Evolutionary conservation across 37 sponge, comb jelly and placozoan genomes (phyloP).

Genomic region (Haliclona indistincta): DNA sequence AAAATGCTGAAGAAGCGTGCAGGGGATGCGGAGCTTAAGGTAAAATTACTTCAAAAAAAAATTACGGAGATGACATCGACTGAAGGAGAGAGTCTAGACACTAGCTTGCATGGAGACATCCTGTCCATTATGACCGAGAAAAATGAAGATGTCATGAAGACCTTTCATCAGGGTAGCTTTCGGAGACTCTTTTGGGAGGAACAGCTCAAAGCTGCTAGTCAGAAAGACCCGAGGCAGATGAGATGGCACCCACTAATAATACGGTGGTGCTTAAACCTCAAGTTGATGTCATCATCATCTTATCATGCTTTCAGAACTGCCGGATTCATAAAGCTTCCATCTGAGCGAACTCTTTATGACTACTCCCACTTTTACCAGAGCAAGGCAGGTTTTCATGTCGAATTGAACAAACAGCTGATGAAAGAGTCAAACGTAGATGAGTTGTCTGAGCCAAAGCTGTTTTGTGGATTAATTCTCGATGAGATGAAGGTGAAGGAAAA

Average conservation of each 20-base stretch:
- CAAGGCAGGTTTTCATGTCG: constrained; percentile 37
- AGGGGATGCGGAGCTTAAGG: too few species aligned
- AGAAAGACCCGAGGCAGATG: constrained; percentile 14
- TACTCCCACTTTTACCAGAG: constrained; percentile 35
- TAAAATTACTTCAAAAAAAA: too few species aligned
- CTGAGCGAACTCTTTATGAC: constrained; percentile 50
- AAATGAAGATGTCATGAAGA: constrained; percentile 5
- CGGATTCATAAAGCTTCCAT: constrained; percentile 31
- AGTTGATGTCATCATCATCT: constrained; percentile 9
- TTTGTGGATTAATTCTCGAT: constrained; percentile 11
- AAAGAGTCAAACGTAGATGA: constrained; percentile 28
- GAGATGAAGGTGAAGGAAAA: constrained; percentile 17
- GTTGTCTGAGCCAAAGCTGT: constrained; percentile 14
- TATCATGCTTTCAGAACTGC: constrained; percentile 3
- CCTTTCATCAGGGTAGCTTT: constrained; percentile 46
- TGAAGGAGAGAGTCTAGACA: too few species aligned
- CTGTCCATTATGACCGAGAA: too few species aligned
- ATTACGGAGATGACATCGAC: too few species aligned
- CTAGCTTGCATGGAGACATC: too few species aligned
- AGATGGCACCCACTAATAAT: constrained; percentile 31
- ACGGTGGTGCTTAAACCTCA: constrained; percentile 25
- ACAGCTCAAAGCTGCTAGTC: constrained; percentile 15
- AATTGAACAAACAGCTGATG: constrained; percentile 5
- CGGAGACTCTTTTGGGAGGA: constrained; percentile 38
- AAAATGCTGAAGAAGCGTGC: too few species aligned